Percentiles rank a stretch among this genome's conserved stretches.
phyloP scores from a whole-genome alignment of 2,113 vertebrate genomes.

The Typhlomys cinereus region DNA sequence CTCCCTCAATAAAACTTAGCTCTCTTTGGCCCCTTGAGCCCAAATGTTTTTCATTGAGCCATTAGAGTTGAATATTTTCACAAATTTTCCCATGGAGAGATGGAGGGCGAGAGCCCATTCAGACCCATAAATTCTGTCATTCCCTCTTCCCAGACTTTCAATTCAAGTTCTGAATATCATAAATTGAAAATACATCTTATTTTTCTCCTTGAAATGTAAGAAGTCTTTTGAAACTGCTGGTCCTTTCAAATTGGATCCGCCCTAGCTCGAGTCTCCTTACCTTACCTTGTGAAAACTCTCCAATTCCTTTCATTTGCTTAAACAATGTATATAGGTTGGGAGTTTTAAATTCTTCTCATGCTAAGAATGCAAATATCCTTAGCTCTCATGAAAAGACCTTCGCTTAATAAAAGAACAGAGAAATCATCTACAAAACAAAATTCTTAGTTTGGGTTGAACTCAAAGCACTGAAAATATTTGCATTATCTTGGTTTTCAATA shows the following conservation, averaged over 20 bases:
- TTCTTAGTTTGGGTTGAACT: conserved; percentile 66
- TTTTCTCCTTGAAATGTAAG: conserved; percentile 42
- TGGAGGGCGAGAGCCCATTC: conserved; percentile 49
- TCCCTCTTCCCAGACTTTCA: conserved; percentile 19
- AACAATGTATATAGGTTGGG: conserved; percentile 38
- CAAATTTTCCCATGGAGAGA: conserved; percentile 68
- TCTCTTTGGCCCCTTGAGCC: conserved; percentile 54
- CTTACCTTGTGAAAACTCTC: conserved; percentile 14
- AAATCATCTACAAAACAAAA: conserved; percentile 70
- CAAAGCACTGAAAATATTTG: conserved; percentile 78
- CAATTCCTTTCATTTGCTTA: conserved; percentile 14
- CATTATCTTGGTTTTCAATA: conserved; percentile 78
- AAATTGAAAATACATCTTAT: conserved; percentile 30
- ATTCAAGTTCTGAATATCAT: conserved; percentile 24
- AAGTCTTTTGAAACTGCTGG: conserved; percentile 38
- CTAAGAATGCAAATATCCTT: conserved; percentile 68
- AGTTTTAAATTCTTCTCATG: conserved; percentile 65
- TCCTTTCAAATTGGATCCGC: background rate
- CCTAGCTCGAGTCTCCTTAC: conserved; percentile 40
- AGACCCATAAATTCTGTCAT: conserved; percentile 64
- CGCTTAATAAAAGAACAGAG: conserved; percentile 69
- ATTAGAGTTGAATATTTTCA: conserved; percentile 62
- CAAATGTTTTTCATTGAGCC: conserved; percentile 58
- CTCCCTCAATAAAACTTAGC: conserved; percentile 65
- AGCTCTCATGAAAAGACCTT: conserved; percentile 65